These are phyloP conservation scores for Alces alces DNA, from an alignment of 2,113 vertebrate genomes.

Conservation along the genomic window DNA sequence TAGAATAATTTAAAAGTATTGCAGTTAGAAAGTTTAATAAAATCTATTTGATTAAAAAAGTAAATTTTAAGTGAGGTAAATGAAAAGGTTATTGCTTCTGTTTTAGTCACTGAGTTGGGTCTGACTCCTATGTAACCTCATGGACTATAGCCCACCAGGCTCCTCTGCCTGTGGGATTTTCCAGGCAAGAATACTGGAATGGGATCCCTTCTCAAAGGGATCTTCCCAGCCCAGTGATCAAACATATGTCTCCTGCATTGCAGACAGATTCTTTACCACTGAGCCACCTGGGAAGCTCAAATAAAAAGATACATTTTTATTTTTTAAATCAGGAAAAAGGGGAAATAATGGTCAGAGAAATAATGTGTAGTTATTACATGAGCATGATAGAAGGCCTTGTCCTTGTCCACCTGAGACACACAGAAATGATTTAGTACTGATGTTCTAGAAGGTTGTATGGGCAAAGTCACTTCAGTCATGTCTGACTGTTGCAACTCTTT, in stretches of 20 bases:
- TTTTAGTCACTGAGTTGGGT: neutral
- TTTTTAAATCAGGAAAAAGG: neutral
- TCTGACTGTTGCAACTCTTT: neutral
- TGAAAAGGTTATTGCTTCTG: neutral
- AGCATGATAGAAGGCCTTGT: neutral
- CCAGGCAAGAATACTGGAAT: neutral
- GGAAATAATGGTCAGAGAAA: neutral
- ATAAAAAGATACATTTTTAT: neutral
- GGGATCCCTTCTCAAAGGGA: neutral
- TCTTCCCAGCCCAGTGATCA: neutral
- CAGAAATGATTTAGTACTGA: neutral
- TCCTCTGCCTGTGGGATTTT: neutral
- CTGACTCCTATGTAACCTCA: neutral
- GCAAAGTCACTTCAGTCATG: neutral
- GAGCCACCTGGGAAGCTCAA: neutral
- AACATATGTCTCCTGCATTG: neutral
- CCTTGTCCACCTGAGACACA: neutral
- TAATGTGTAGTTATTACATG: neutral
- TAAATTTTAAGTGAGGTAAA: neutral
- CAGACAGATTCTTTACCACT: neutral
- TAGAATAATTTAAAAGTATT: neutral
- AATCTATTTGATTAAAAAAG: neutral
- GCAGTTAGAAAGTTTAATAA: neutral
- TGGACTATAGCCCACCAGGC: neutral
- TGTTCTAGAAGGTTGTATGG: neutral